Evolutionary conservation across 2,797 vertebrate species (phyloP), one percentile per base, ranked within the genome.

Genomic region (Gobio occitaniae): DNA sequence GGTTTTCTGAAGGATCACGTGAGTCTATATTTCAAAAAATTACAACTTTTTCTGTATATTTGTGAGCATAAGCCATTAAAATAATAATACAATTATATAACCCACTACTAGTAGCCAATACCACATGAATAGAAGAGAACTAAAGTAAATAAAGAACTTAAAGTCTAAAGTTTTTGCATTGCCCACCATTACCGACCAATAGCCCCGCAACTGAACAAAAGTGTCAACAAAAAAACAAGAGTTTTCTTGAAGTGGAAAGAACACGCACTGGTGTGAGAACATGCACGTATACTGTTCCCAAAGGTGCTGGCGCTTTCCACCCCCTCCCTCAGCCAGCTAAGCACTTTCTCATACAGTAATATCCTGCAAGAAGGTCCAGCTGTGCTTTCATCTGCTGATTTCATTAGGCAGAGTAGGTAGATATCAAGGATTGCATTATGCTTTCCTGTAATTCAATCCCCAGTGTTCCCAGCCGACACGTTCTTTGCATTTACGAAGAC

Each of bases 331-430:
- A 77, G 88, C 86, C 68, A 86, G 82, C 80, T 74, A 86, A 87
- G 88, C 88, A 82, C 87, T 89, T 90, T 88, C 87, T 86, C 82
- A 74, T 48, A 72, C 83, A 77, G 86, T 85, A 89, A 87, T 90
- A 87, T 86, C 78, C 85, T 78, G 84, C 87, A 91, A 77, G 88
- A 84, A 84, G 84, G 84, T 85, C 89, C 88, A 90, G 90, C 89
- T 91, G 90, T 90, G 89, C 83, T 85, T 86, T 88, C 88, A 86
- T 86, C 88, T 82, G 84, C 74, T 91, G 87, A 91, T 90, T 86
- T 87, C 81, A 88, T 90, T 90, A 90, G 75, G 50, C 54, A 68
- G 90, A 87, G 88, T 86, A 89, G 87, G 89, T 87, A 74, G 89
- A 84, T 84, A 90, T 87, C 87, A 84, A 74, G 86, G 87, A 90